phyloP scores from a whole-genome alignment of 2,888 invertebrate species.

The Aporophyla nigra region DNA sequence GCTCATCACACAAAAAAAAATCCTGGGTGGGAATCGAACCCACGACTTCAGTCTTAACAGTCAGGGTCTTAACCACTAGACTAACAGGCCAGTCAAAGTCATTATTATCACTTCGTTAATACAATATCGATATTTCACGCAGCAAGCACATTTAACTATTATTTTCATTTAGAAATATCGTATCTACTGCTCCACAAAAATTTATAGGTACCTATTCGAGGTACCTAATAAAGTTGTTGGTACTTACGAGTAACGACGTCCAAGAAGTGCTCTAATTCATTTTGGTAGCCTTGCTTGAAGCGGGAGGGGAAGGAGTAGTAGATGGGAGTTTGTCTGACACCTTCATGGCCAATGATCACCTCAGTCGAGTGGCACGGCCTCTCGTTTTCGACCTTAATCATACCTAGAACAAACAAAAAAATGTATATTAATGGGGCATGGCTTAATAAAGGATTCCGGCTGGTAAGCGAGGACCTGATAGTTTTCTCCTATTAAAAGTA shows the following conservation, averaged over 20 bases:
- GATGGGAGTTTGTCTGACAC: constrained; percentile 88
- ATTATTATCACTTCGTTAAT: too few relatives aligned
- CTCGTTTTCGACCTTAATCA: constrained; percentile 90
- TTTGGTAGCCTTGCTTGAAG: constrained; percentile 88
- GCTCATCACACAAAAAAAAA: too few relatives aligned
- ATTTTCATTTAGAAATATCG: neutral
- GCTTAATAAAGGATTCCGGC: neutral
- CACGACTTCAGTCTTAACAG: too few relatives aligned
- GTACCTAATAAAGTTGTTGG: neutral
- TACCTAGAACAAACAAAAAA: constrained; percentile 71
- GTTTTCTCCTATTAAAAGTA: neutral
- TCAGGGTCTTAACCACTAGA: too few relatives aligned
- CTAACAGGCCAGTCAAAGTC: too few relatives aligned
- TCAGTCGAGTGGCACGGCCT: constrained; percentile 87
- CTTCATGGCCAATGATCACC: constrained; percentile 80
- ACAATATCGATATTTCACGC: neutral
- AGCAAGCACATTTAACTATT: neutral
- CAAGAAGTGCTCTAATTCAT: constrained; percentile 92
- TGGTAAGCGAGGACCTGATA: neutral
- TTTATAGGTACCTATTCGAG: neutral
- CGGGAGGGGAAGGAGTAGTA: constrained; percentile 92
- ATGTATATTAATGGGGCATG: neutral
- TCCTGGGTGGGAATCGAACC: too few relatives aligned
- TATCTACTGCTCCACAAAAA: neutral
- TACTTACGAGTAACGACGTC: constrained; percentile 88